These are phyloP conservation scores for Acyrthosiphon pisum DNA, from an alignment of 1,140 invertebrate species.

Conservation along the genomic window DNA sequence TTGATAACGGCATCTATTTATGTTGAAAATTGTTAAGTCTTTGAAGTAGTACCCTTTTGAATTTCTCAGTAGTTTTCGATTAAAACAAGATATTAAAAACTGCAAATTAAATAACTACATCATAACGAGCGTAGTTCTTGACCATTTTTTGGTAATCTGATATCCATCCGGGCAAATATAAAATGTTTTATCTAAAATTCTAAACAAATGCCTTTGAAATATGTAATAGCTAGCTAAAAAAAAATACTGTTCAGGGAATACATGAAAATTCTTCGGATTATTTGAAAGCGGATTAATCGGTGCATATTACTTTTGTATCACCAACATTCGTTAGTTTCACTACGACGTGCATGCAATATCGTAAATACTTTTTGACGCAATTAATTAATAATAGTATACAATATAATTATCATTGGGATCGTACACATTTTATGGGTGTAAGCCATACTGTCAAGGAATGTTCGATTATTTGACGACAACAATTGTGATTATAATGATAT, in stretches of 20 bases:
- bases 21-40: background rate
- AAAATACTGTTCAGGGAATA: background rate
- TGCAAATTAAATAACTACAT: background rate
- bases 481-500: too few relatives aligned
- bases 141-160: background rate
- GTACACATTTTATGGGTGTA: too few relatives aligned
- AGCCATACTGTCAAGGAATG: background rate
- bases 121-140: background rate
- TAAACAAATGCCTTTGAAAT: background rate
- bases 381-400: too few relatives aligned
- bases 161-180: background rate
- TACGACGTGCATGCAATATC: too few relatives aligned
- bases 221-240: background rate
- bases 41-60: background rate
- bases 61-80: background rate
- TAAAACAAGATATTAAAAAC: background rate
- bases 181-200: background rate
- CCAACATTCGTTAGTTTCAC: too few relatives aligned
- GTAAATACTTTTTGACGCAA: too few relatives aligned
- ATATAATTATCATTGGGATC: too few relatives aligned
- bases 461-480: background rate
- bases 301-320: too few relatives aligned
- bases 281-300: background rate
- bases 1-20: background rate
- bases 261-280: background rate